A percentile compares a stretch with the other conserved stretches of the same genome.
Evolutionary conservation across 2,888 invertebrate species (phyloP).

Genomic region (Tinea trinotella): DNA sequence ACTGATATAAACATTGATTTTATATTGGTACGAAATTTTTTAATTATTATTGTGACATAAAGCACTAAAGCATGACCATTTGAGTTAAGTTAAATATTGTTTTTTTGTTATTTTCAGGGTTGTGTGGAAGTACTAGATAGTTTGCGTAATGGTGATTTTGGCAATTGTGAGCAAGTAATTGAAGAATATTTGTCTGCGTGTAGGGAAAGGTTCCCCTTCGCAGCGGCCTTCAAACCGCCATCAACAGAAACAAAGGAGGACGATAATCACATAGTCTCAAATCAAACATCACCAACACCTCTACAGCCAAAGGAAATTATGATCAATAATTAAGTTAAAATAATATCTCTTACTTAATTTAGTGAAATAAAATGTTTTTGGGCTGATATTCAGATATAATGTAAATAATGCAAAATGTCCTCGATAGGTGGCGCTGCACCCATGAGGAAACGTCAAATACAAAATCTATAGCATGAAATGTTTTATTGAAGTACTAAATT

Average conservation of each 20-base stretch:
- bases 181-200: conserved; percentile 82
- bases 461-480: no score
- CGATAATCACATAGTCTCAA: conserved; percentile 31
- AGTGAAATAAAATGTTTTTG: no score
- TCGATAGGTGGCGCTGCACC: no score
- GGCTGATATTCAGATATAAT: no score
- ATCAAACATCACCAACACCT: conserved; percentile 22
- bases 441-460: no score
- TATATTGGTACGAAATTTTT: no score
- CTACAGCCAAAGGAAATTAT: conserved; percentile 39
- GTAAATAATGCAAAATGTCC: no score
- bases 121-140: conserved; percentile 86
- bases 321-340: not conserved
- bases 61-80: no score
- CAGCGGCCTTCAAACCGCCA: conserved; percentile 78
- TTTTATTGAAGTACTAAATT: no score
- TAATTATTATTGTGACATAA: no score
- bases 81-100: not conserved
- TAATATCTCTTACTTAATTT: no score
- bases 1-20: no score
- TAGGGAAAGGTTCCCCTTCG: conserved; percentile 82
- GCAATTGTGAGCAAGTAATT: conserved; percentile 75
- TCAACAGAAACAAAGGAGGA: conserved; percentile 28
- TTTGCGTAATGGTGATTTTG: conserved; percentile 85
- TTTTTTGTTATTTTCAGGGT: conserved; percentile 79